Evolutionary conservation across 2,888 invertebrate genomes (phyloP).

Genomic region (Adela reaumurella): DNA sequence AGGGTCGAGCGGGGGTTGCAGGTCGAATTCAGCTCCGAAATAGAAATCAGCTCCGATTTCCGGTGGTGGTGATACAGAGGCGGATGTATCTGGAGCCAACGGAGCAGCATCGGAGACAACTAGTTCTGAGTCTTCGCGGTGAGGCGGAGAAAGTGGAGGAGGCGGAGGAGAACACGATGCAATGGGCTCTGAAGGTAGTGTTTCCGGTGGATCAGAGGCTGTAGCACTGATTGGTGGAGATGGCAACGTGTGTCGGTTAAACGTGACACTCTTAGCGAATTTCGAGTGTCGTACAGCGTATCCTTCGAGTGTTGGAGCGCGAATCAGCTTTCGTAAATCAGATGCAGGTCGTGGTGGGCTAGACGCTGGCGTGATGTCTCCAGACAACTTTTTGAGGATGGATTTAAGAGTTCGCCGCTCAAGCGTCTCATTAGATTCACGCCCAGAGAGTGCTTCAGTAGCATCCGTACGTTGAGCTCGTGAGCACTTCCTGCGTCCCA

Average conservation of each 20-base stretch:
- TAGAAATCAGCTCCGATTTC: constrained; percentile 17
- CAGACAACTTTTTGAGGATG: constrained; percentile 78
- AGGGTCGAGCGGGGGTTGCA: constrained; percentile 29
- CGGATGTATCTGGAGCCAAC: background rate
- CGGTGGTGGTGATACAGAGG: background rate
- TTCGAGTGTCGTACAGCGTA: constrained; percentile 86
- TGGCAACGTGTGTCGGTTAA: constrained; percentile 78
- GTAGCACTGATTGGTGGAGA: constrained; percentile 66
- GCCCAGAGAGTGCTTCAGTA: constrained; percentile 38
- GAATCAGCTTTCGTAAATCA: constrained; percentile 67
- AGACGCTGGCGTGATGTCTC: constrained; percentile 54
- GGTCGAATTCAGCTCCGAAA: constrained; percentile 27
- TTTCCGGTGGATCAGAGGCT: constrained; percentile 1
- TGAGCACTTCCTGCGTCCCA: constrained; percentile 56
- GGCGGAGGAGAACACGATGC: background rate
- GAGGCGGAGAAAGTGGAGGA: too few species aligned
- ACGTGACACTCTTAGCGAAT: constrained; percentile 84
- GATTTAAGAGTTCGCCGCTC: constrained; percentile 80
- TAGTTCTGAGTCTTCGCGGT: too few species aligned
- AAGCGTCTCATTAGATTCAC: constrained; percentile 77
- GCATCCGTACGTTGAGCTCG: constrained; percentile 39
- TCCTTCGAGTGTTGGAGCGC: constrained; percentile 83
- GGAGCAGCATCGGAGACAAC: background rate
- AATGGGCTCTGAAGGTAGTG: background rate
- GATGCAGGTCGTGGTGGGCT: constrained; percentile 47